Evolutionary conservation across 1,140 invertebrate species (phyloP), one percentile per base, ranked within the genome.

Genomic region (Caenorhabditis tropicalis): DNA sequence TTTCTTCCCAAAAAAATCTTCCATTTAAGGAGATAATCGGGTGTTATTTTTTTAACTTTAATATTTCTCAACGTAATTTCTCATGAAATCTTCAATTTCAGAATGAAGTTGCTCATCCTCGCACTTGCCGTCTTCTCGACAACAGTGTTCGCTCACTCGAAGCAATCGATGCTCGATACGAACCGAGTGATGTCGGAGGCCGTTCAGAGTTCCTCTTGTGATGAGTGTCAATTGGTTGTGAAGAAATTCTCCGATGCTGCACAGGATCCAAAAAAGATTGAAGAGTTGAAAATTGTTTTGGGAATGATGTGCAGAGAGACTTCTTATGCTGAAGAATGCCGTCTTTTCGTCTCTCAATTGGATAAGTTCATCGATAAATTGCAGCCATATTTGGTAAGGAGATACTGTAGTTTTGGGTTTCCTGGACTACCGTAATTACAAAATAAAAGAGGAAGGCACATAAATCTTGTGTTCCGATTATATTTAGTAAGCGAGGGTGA

Each of bases 301-400:
- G 79, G 51, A 15, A 56, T 84, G 15, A 53, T 85, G 46, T 91
- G 90, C 82, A 56, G 88, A n/a, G 88, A 89, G 79, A 91, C 90
- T 82, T 86, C 79, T 24, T 91, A 91, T 39, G 87, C 81, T 6
- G 84, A 88, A 2, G 90, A 91, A 74, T 91, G 90, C 83, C 82
- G 82, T 48, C 31, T 91, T n/a, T 87, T 91, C 79, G 90, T 91
- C 70, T 83, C 58, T 49, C 87, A 88, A 46, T 48, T 91, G 16
- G 90, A 91, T 81, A 70, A 87, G 4, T 86, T 91, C 83, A 85
- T 91, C 48, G 82, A 89, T 5, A 84, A 88, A 81, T 83, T 91
- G 19, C 70, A 89, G 46, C 90, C 90, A 29, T 91, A 86, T 48
- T 60, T 91, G 83, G 89, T 90, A 29, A 12, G 16, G 33, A 49